Percentiles rank a stretch among this genome's conserved stretches.
These are phyloP conservation scores for Lucilia cuprina DNA, from an alignment of 1,140 invertebrate genomes.

Conservation along the genomic window DNA sequence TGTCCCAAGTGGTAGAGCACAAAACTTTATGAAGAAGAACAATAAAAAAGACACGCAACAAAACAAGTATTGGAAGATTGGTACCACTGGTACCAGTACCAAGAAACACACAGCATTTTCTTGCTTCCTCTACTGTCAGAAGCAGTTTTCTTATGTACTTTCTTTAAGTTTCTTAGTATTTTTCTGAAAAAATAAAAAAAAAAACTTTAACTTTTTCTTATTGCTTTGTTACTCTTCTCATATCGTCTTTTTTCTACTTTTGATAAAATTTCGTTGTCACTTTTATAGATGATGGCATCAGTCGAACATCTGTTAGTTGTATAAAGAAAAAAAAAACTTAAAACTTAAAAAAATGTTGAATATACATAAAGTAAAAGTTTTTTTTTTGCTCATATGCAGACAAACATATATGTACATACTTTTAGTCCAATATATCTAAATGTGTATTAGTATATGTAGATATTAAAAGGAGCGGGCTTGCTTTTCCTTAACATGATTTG, in stretches of 20 bases:
- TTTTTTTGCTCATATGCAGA: neutral
- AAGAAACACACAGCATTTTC: neutral
- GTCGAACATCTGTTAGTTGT: constrained; percentile 21
- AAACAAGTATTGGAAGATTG: neutral
- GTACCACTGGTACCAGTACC: neutral
- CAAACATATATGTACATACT: neutral
- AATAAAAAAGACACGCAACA: neutral
- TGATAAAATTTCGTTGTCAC: neutral
- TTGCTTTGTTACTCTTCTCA: neutral
- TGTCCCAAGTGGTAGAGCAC: neutral
- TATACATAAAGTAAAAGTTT: neutral
- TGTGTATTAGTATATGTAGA: too few relatives aligned
- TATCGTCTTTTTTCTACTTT: neutral
- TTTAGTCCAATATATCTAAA: neutral
- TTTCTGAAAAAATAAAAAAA: too few relatives aligned
- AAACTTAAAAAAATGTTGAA: constrained; percentile 1
- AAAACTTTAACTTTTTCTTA: neutral
- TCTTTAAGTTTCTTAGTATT: neutral
- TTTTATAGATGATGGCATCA: constrained; percentile 18
- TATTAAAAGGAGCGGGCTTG: neutral
- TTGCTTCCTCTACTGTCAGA: neutral
- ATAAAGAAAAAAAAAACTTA: neutral
- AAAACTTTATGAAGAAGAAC: neutral
- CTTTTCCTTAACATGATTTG: neutral
- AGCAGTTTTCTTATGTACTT: neutral